Evolutionary conservation across 1,140 invertebrate genomes (phyloP), one percentile per base, ranked within the genome.

Genomic region (Pseudomyrmex concolor): DNA sequence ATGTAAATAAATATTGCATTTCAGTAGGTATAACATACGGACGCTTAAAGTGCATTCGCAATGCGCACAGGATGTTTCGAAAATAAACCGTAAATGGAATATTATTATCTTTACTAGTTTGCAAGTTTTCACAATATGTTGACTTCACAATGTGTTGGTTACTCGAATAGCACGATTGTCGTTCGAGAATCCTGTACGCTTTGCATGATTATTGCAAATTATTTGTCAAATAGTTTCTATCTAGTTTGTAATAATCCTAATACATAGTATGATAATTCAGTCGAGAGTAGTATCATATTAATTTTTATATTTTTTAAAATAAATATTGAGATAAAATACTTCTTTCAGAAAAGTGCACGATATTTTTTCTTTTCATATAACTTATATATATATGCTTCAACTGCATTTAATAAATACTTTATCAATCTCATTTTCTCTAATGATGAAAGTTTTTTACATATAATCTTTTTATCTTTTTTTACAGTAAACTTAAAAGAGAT

Each of bases 401-500:
- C 22, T 55, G 48, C 51, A 54, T 22, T 57, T 64, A 19, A 10
- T 17, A 45, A 45, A 34, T 45, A 17, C 2, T 51, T 54, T 63
- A 1, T 34, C 13, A 51, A 0, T 34, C 2, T 15, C 25, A 5
- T 13, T 43, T 22, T 50, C 2, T 15, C 1, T 51, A 71, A 80
- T 71, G 17, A 34, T 2, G 34, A 2, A 1, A 43, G 34, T 34
- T 34, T 34, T 0, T 0, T 19, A 43, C 34, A 5, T 45, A 2
- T n/a, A 4, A 13, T 13, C 45, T 3, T 43, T 9, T 54, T 82
- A 83, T 62, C 25, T 78, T 74, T 72, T 85, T 91, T 94, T 92
- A 13, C 90, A 97, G 96, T 87, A 98, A 98, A 95, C 94, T 98
- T 90, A 98, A 98, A 93, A 95, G 97, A 96, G 97, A 98, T 90